Base-by-base conservation (phyloP, 1,140 invertebrate species). In the Orchesella cincta region DNA sequence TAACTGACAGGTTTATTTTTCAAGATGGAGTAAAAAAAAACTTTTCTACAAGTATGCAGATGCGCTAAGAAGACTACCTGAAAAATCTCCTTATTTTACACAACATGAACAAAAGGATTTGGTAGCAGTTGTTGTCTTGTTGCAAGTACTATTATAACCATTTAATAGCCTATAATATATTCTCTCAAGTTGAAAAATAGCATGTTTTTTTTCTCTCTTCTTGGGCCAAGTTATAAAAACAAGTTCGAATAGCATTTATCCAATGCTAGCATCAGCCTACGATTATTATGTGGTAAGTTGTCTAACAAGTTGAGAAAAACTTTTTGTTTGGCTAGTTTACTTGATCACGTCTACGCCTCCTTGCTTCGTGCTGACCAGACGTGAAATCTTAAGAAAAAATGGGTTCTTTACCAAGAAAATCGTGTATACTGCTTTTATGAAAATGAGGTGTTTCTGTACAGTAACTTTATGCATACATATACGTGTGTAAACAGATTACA, bases 321-420 rank as follows among this genome's bases (percentile, higher is more conserved):
- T 18, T 57, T 57, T 26, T 57, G 54, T 57, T 18, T 57, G 54
- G 54, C 54, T 26, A 57, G 54, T 26, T 57, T 23, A 57, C 14
- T 57, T 57, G 54, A 57, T 57, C 14, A 23, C 26, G 54, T 14
- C 3, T 57, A 16, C 54, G 54, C 54, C 54, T 57, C 54, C 54
- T 57, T 5, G 8, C 26, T 57, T 8, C 12, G 54, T 57, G 26
- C 54, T 57, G 54, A 57, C 54, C 54, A 57, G 54, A 57, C 54
- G 26, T 23, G 54, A 57, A 57, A 57, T 57, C 54, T 57, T 57
- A 57, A 57, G 54, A 57, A 57, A 57, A 57, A 57, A 57, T n/a
- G 54, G 54, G 26, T 18, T n/a, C 12, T 57, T 57, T 46, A 57
- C 14, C 3, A 57, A 57, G 54, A 26, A 12, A 18, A 57, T 12